A percentile compares a stretch with the other conserved stretches of the same genome.
These are phyloP conservation scores for Allygus modestus DNA, from an alignment of 2,888 invertebrate species.

Conservation along the genomic window DNA sequence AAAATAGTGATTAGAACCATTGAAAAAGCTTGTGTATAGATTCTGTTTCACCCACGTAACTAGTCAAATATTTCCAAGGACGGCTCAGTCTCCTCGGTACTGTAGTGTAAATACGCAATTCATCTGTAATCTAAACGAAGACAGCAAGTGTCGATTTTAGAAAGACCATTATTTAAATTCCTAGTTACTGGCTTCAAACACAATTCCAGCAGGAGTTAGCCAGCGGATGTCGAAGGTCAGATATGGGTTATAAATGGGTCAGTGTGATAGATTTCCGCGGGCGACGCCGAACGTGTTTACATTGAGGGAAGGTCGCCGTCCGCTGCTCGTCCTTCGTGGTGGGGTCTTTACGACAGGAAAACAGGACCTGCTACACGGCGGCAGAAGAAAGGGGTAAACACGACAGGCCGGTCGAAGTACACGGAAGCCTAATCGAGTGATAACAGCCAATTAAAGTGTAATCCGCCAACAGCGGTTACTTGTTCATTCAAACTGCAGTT, in stretches of 20 bases:
- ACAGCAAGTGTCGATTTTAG: too few species aligned
- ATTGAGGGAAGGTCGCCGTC: slow-evolving; percentile 3
- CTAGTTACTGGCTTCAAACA: too few species aligned
- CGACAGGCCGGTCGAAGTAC: not conserved
- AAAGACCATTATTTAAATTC: too few species aligned
- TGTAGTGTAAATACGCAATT: too few species aligned
- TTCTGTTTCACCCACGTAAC: too few species aligned
- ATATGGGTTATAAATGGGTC: slow-evolving; percentile 6
- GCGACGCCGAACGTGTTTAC: slow-evolving; percentile 30
- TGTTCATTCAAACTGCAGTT: not conserved
- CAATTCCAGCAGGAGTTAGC: too few species aligned
- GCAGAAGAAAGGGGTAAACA: not conserved
- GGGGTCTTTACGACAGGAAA: not conserved
- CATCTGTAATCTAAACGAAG: too few species aligned
- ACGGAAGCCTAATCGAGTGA: not conserved
- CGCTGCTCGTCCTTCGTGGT: not conserved
- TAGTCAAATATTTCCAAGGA: too few species aligned
- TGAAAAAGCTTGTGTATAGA: too few species aligned
- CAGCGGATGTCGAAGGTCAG: not conserved
- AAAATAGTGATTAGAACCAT: too few species aligned
- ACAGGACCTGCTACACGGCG: not conserved
- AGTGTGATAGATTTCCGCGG: not conserved
- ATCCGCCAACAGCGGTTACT: not conserved
- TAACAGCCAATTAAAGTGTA: not conserved
- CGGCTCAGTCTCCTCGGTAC: too few species aligned